These are phyloP conservation scores for Vulpes lagopus DNA, from an alignment of 2,113 vertebrate genomes.

Conservation along the genomic window DNA sequence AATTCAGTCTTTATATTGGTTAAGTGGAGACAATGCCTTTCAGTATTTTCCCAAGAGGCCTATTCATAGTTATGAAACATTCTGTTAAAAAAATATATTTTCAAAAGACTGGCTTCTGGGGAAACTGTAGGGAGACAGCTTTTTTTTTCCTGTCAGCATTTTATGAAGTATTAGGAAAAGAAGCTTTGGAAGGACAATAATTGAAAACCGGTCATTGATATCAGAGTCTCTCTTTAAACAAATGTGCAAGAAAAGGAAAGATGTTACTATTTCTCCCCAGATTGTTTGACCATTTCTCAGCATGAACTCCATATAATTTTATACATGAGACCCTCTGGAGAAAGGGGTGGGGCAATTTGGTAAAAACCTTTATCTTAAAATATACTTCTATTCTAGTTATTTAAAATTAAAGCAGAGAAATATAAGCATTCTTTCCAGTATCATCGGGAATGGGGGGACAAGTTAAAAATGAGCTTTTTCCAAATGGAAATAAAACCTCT, in stretches of 20 bases:
- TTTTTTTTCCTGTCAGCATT: neutral
- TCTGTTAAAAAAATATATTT: constrained; percentile 11
- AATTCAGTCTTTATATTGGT: neutral
- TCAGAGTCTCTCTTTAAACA: neutral
- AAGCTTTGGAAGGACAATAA: constrained; percentile 5
- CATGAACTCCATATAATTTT: neutral
- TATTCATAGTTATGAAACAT: neutral
- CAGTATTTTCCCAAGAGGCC: neutral
- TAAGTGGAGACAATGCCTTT: neutral
- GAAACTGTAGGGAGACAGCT: neutral
- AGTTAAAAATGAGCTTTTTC: neutral
- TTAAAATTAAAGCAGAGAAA: neutral
- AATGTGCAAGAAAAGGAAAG: constrained; percentile 36
- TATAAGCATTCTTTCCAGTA: neutral
- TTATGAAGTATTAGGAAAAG: neutral
- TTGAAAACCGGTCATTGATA: neutral
- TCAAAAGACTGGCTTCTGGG: neutral
- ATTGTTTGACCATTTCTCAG: neutral
- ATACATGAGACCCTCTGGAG: neutral
- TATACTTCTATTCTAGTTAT: neutral
- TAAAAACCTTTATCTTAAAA: constrained; percentile 40
- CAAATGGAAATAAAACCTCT: neutral
- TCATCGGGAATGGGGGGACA: neutral
- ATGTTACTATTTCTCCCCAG: neutral
- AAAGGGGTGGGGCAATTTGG: neutral